Percentiles rank a stretch among this genome's conserved stretches.
Evolutionary conservation across 2,888 invertebrate species (phyloP).

Genomic region (Rhamphomyia laevipes): DNA sequence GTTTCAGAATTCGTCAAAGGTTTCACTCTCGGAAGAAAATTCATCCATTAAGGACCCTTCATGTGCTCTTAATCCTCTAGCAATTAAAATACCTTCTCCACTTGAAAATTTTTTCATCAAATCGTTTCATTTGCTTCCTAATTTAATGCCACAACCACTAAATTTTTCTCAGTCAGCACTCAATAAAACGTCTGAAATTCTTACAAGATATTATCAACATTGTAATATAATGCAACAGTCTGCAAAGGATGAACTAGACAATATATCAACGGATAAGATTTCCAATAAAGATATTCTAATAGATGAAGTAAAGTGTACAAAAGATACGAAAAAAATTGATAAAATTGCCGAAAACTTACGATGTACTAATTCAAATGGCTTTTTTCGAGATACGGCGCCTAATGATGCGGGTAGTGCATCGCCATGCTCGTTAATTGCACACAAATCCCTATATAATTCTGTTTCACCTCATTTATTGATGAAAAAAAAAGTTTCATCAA

Average conservation of each 20-base stretch:
- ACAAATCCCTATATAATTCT: too few species aligned
- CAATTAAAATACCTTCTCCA: constrained; percentile 28
- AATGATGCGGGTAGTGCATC: too few species aligned
- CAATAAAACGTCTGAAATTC: constrained; percentile 33
- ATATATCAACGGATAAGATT: constrained; percentile 14
- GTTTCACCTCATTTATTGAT: too few species aligned
- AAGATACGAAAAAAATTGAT: constrained; percentile 37
- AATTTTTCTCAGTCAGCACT: constrained; percentile 37
- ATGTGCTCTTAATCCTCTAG: constrained; percentile 12
- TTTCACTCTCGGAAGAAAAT: constrained; percentile 10
- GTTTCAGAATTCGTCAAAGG: background rate
- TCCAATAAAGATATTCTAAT: constrained; percentile 15
- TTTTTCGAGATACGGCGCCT: too few species aligned
- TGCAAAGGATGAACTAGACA: constrained; percentile 22
- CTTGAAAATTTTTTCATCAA: constrained; percentile 36
- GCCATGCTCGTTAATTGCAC: too few species aligned
- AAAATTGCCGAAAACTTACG: constrained; percentile 36
- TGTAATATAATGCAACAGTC: constrained; percentile 22
- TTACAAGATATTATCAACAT: constrained; percentile 36
- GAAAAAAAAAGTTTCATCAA: too few species aligned
- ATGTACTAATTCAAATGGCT: too few species aligned
- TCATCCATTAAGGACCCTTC: constrained; percentile 11
- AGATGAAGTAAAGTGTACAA: constrained; percentile 15
- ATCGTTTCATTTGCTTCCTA: constrained; percentile 36
- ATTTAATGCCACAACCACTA: constrained; percentile 33